These are phyloP conservation scores for Drosophila pectinifera DNA, from an alignment of 1,140 invertebrate genomes.

Conservation along the genomic window DNA sequence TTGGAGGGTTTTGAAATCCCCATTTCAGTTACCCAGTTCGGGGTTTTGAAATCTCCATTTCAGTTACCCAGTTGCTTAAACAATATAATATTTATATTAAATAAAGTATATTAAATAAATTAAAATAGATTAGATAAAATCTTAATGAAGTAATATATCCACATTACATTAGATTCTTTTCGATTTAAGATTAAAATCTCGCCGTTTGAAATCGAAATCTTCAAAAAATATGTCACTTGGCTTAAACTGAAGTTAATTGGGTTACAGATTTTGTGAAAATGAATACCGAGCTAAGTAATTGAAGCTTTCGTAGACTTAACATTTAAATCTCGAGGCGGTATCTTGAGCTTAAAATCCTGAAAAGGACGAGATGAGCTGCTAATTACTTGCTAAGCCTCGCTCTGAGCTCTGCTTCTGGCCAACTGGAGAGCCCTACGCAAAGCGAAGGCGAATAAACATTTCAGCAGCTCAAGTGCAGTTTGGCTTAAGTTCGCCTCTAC, in stretches of 20 bases:
- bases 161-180: no score
- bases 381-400: slow-evolving; percentile 39
- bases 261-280: neutral
- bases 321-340: slow-evolving; percentile 2
- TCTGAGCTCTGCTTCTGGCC: slow-evolving; percentile 12
- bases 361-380: slow-evolving; percentile 21
- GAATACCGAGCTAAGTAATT: neutral
- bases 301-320: slow-evolving; percentile 2
- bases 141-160: no score
- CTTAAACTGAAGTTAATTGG: neutral
- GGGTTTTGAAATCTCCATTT: neutral
- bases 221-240: no score
- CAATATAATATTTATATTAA: neutral
- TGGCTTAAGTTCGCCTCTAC: slow-evolving; percentile 17
- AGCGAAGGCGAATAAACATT: slow-evolving; percentile 28
- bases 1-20: no score
- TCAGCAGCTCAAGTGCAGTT: slow-evolving; percentile 27
- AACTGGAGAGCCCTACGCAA: slow-evolving; percentile 4
- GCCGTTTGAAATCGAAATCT: no score
- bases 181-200: no score
- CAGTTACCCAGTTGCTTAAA: no score
- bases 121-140: neutral
- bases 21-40: no score
- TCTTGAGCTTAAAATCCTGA: slow-evolving; percentile 5
- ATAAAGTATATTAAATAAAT: neutral